These are phyloP conservation scores for Plemyria rubiginata DNA, from an alignment of 2,888 invertebrate species.

Conservation along the genomic window DNA sequence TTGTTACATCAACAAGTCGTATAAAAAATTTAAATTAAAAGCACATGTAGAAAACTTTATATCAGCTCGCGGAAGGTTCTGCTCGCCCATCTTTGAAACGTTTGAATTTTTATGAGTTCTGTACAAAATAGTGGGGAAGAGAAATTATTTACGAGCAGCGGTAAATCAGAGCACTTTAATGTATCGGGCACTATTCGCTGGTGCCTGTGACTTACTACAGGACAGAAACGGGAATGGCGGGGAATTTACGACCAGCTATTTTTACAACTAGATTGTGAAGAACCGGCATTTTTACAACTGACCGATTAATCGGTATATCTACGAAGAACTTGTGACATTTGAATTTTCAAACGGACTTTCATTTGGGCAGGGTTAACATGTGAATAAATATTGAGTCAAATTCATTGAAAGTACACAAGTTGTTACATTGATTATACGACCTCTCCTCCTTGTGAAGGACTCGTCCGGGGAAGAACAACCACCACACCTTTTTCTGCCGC, in stretches of 20 bases:
- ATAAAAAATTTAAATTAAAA: too few relatives aligned
- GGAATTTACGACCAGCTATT: conserved; percentile 55
- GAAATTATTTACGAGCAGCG: conserved; percentile 65
- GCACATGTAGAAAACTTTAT: neutral
- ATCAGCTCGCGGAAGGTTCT: neutral
- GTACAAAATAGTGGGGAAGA: conserved; percentile 60
- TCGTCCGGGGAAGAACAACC: too few relatives aligned
- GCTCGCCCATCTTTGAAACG: conserved; percentile 13
- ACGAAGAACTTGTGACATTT: neutral
- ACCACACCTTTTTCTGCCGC: too few relatives aligned
- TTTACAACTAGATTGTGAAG: conserved; percentile 43
- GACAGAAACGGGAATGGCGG: conserved; percentile 36
- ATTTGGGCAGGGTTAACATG: neutral
- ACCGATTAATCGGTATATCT: neutral
- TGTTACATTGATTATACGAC: too few relatives aligned
- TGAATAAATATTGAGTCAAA: too few relatives aligned
- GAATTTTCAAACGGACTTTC: neutral
- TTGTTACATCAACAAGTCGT: too few relatives aligned
- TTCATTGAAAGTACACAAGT: too few relatives aligned
- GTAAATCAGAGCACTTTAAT: conserved; percentile 70
- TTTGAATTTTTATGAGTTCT: conserved; percentile 54
- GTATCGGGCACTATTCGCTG: conserved; percentile 52
- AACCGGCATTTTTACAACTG: conserved; percentile 18
- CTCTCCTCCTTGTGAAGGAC: too few relatives aligned
- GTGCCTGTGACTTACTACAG: conserved; percentile 42